Base-by-base conservation (phyloP, 2,113 vertebrate species). In the Promerops cafer region DNA sequence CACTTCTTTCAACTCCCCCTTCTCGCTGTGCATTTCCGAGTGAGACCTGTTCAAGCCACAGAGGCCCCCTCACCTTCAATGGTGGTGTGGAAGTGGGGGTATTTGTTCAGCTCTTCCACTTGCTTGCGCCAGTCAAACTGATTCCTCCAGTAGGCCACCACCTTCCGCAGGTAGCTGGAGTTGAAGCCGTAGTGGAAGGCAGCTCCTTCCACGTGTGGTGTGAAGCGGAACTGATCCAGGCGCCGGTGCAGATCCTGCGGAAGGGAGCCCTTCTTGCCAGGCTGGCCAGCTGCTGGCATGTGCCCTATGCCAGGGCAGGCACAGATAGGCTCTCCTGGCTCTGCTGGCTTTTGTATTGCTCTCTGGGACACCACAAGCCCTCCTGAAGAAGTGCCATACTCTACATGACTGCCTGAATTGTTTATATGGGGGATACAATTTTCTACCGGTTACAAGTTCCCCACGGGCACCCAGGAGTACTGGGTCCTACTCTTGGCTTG, bases 121-220 rank as follows among this genome's bases (percentile, higher is more conserved):
- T 99, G 98, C 90, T 98, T 98, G 60, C 63, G 97, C 99, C 99
- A 99, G 96, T 99, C 98, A 72, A 98, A 99, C 83, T 98, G 66
- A 23, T 99, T 97, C 96, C 98, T 98, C 99, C 99, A 99, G 52
- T 99, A 99, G 57, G 98, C 97, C 84, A 98, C 95, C 63, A 99
- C 98, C 81, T 83, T 98, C 96, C 8, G 96, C 37, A 99, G 97
- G 89, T 98, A 97, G 76, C 44, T 94, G 26, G 98, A 98, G 81
- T 98, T 99, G 96, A 99, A 99, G 70, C 99, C 99, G 0, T 99
- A 99, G 23, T 99, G 97, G 88, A 99, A 99, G 52, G 96, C 65
- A 0, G 96, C 87, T n/a, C 98, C 98, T 77, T 99, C 98, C 71
- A 99, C 89, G 0, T 98, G 98, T 0, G 98, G 95, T 1, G 98